Percentiles rank a stretch among this genome's conserved stretches.
phyloP scores from a whole-genome alignment of 2,888 invertebrate genomes.

The Eilema sororculum region DNA sequence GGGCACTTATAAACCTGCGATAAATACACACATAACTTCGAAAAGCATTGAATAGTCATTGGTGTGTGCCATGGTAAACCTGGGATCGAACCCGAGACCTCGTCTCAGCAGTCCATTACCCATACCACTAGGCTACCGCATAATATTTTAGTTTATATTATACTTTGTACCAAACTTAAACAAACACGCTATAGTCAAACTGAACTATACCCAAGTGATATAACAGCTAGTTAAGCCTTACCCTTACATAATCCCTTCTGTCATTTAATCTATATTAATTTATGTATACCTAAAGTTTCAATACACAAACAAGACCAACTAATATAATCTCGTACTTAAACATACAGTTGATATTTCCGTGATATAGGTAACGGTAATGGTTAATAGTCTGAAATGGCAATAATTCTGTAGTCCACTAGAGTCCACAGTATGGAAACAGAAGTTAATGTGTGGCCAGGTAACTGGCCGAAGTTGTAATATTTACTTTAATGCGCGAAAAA shows the following conservation, averaged over 20 bases:
- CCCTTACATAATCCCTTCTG: neutral
- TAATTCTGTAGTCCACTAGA: slow-evolving; percentile 40
- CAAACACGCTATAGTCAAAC: neutral
- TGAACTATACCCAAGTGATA: neutral
- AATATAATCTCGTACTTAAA: neutral
- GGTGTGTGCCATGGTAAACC: too few species aligned
- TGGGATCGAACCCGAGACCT: too few species aligned
- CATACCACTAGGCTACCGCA: too few species aligned
- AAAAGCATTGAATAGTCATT: too few species aligned
- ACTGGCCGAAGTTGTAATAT: neutral
- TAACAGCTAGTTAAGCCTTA: neutral
- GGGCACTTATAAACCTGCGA: too few species aligned
- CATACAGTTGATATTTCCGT: slow-evolving; percentile 8
- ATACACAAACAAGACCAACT: slow-evolving; percentile 7
- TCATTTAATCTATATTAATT: neutral
- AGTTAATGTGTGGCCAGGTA: slow-evolving; percentile 21
- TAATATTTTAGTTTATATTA: neutral
- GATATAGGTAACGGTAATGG: slow-evolving; percentile 5
- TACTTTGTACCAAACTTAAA: too few species aligned
- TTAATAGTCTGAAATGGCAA: slow-evolving; percentile 17
- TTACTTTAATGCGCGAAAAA: too few species aligned
- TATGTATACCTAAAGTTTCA: neutral
- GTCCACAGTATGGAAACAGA: slow-evolving; percentile 52
- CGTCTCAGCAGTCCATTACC: too few species aligned
- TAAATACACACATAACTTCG: too few species aligned